These are phyloP conservation scores for Yasuhikotakia modesta DNA, from an alignment of 2,797 vertebrate species.

Conservation along the genomic window DNA sequence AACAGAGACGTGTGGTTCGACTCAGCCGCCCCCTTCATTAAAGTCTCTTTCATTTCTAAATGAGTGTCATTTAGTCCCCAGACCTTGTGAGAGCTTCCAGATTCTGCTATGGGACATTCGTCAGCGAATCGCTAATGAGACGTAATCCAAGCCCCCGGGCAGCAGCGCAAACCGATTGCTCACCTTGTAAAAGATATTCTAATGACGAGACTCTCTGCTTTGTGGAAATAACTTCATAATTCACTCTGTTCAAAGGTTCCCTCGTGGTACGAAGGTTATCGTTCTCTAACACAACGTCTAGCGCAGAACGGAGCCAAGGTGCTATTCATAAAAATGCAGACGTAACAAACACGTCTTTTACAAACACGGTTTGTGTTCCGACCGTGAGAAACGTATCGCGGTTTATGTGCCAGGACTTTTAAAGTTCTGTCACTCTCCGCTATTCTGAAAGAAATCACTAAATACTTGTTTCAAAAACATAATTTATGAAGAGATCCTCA, in stretches of 20 bases:
- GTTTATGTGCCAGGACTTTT: too few species aligned
- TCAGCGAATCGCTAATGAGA: constrained; percentile 18
- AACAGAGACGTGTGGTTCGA: background rate
- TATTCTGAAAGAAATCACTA: constrained; percentile 19
- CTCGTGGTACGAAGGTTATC: too few species aligned
- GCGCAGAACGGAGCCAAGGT: background rate
- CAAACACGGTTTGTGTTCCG: constrained; percentile 3
- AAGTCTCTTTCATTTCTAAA: constrained; percentile 15
- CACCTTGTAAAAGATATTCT: constrained; percentile 46
- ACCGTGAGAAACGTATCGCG: background rate
- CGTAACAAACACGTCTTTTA: background rate
- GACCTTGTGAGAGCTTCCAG: background rate
- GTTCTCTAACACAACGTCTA: background rate
- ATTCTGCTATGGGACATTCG: constrained; percentile 21
- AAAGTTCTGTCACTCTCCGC: constrained; percentile 2
- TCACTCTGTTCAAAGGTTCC: constrained; percentile 32
- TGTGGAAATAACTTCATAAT: constrained; percentile 12
- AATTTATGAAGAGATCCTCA: too few species aligned
- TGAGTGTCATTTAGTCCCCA: constrained; percentile 34
- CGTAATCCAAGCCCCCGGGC: constrained; percentile 21
- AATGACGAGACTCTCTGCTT: constrained; percentile 32
- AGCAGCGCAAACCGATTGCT: constrained; percentile 28
- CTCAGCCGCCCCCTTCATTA: constrained; percentile 26
- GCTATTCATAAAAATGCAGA: too few species aligned
- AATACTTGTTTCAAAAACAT: too few species aligned